Base-by-base conservation (phyloP, 2,888 invertebrate species). In the Nomada hirtipes region DNA sequence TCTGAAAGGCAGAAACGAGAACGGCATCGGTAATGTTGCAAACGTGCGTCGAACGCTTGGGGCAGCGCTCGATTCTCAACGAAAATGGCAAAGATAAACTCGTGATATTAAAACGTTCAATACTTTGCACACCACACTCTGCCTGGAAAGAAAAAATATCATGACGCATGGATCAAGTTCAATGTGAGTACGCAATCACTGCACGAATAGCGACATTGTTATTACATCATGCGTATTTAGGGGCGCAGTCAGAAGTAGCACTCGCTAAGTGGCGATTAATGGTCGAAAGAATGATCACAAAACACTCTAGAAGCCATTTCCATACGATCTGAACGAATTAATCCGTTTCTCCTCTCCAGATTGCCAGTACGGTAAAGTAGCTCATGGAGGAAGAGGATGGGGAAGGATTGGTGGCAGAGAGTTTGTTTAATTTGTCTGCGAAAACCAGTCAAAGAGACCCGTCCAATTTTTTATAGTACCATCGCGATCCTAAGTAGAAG, bases 1-100 rank as follows among this genome's bases (percentile, higher is more conserved):
- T 96, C 96, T 96, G 95, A 91, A 96, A 95, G 94, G 87, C 88
- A 91, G 92, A 92, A 92, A 94, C n/a, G 7, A 42, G 52, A 68
- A 79, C 52, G 29, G 2, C 2, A 0, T 59, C 7, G 61, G 15
- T 15, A 0, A 29, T 15, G 18, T 10, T 23, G 15, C 44, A 50
- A 23, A 36, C 15, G 9, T 7, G 10, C 10, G 26, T 18, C 10
- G n/a, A 20, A 42, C 44, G 26, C 10, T 11, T 10, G 15, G 63
- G 23, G n/a, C n/a, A 59, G 60, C 13, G 53, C 23, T 53, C 52
- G 59, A 68, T 60, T 50, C 4, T 70, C 36, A 57, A 20, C 20
- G n/a, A 26, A 26, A 13, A 13, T 10, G 26, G 18, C 20, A 20
- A 13, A 53, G 20, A 20, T 47, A 55, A 55, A 20, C 23, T 20